These are phyloP conservation scores for Lysandra bellargus DNA, from an alignment of 2,888 invertebrate genomes.

Conservation along the genomic window DNA sequence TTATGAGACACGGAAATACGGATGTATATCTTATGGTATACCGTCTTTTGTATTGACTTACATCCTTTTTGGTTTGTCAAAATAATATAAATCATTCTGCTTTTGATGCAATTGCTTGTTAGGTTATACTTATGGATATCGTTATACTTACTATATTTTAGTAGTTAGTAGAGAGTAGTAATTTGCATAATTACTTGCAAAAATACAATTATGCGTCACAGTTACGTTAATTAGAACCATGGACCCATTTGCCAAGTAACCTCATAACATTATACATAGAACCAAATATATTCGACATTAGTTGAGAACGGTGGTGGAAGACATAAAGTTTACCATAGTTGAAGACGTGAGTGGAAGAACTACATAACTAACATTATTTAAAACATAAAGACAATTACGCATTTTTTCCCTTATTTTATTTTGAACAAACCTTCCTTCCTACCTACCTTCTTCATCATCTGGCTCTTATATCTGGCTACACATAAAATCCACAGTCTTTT, in stretches of 20 bases:
- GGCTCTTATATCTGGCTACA: too few species aligned
- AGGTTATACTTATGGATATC: too few species aligned
- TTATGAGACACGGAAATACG: slow-evolving; percentile 14
- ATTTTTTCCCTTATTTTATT: too few species aligned
- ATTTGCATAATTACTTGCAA: background rate
- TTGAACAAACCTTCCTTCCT: too few species aligned
- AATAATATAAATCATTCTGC: background rate
- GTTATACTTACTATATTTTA: too few species aligned
- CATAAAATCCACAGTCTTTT: too few species aligned
- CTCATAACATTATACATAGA: background rate
- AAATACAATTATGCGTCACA: background rate
- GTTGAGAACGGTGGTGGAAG: background rate
- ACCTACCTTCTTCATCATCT: too few species aligned
- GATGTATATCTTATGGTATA: background rate
- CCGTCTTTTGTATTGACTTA: background rate
- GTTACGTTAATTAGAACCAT: background rate
- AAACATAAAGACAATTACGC: too few species aligned
- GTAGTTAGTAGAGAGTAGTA: background rate
- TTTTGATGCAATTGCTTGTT: background rate
- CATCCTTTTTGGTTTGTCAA: background rate
- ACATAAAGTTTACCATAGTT: background rate
- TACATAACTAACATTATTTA: too few species aligned
- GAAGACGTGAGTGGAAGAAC: too few species aligned
- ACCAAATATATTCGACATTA: background rate
- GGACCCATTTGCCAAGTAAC: background rate